Base-by-base conservation (phyloP, 2,888 invertebrate genomes). In the Tetheella fluctuosa region DNA sequence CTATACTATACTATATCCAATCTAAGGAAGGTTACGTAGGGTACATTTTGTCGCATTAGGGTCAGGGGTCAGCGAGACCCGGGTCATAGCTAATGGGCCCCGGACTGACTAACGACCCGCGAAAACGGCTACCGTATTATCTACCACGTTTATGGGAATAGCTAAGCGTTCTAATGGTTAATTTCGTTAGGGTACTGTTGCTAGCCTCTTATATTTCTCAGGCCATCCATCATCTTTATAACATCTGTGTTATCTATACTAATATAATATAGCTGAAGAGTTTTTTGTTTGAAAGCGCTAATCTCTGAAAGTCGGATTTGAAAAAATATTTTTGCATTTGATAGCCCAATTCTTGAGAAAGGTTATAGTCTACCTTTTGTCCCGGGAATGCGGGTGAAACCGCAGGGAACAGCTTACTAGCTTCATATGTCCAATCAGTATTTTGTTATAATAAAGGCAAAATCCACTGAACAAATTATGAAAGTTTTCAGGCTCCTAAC, bases 81-180 rank as follows among this genome's bases (percentile, higher is more conserved):
- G 70, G 68, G 65, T 64, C 65, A 56, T 53, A 57, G 59, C 60
- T 68, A 68, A 68, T 71, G 71, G 59, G 58, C 67, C 64, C 57
- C 13, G 54, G 67, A 62, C 64, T 76, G 79, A 79, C 75, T 72
- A 74, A 80, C 72, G 76, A 77, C 60, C 62, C 70, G 65, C 64
- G 59, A 69, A 71, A 64, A 63, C 61, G 59, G 57, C 54, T 25
- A 25, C 8, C 54, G 25, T 10, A 28, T 10, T 25, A 60, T 60
- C 58, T 57, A 54, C 30, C 55, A 53, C 58, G 58, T 58, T 60
- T 55, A 28, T 54, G 52, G 15, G 23, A 20, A 25, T 23, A 34
- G n/a, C n/a, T 54, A 48, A 48, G 10, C 20, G 20, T 20, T 48
- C 6, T 48, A 42, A 48, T n/a, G 48, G 48, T 48, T 48, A 48